These are phyloP conservation scores for Oxycera nigricornis DNA, from an alignment of 2,888 invertebrate genomes.

Conservation along the genomic window DNA sequence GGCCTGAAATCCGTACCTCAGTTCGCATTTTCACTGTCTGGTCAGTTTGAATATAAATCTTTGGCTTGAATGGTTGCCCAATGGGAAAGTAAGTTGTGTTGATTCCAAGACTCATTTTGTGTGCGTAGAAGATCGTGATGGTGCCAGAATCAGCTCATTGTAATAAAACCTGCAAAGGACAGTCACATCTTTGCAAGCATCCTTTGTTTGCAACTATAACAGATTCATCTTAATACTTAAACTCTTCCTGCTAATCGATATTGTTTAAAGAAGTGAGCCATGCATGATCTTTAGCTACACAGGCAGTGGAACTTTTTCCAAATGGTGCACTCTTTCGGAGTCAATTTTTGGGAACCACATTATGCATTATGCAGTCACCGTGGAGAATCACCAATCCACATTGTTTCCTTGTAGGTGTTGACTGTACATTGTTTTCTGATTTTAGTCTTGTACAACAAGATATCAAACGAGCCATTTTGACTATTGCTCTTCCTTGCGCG, in stretches of 20 bases:
- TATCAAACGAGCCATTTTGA: too few species aligned
- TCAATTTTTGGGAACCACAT: not conserved
- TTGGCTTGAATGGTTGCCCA: not conserved
- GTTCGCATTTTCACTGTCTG: conserved; percentile 21
- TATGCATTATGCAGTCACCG: conserved; percentile 1
- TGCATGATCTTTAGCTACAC: too few species aligned
- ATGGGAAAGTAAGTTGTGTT: not conserved
- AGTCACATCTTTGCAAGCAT: not conserved
- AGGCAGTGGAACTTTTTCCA: not conserved
- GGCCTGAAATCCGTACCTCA: conserved; percentile 45
- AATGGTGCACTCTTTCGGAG: not conserved
- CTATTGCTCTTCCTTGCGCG: too few species aligned
- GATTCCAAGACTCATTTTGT: too few species aligned
- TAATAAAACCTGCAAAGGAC: too few species aligned
- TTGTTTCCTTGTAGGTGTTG: conserved; percentile 30
- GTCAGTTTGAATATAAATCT: conserved; percentile 5
- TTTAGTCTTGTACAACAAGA: too few species aligned
- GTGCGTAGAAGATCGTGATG: too few species aligned
- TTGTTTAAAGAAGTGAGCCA: too few species aligned
- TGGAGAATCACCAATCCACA: not conserved
- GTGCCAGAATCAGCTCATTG: too few species aligned
- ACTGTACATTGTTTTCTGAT: conserved; percentile 9
- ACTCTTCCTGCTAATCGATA: too few species aligned
- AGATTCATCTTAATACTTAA: too few species aligned
- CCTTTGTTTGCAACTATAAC: too few species aligned